Conservation (phyloP, 2,113 vertebrate species). For the Odontesthes bonariensis region DNA sequence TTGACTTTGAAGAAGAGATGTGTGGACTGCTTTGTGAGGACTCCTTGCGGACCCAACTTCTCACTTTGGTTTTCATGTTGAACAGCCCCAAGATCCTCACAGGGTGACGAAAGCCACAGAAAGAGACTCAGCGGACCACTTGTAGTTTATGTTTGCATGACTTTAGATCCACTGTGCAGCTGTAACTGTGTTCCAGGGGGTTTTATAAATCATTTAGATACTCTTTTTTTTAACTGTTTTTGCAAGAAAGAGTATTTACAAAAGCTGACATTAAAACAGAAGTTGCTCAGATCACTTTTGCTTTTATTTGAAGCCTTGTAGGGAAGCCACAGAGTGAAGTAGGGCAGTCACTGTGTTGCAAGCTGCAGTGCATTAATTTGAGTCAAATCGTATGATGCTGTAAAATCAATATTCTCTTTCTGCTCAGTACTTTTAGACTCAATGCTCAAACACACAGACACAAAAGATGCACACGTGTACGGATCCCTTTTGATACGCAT, state of each 20-base stretch:
- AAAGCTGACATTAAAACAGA: not conserved
- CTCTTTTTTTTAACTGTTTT: not conserved
- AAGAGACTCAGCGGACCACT: constrained; percentile 25
- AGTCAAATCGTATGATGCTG: constrained; percentile 33
- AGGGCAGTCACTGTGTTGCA: not conserved
- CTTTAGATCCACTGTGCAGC: constrained; percentile 20
- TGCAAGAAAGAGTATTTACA: constrained; percentile 4
- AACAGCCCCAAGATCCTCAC: constrained; percentile 22
- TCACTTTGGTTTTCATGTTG: constrained; percentile 10
- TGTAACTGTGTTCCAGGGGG: not conserved
- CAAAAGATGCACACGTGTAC: constrained; percentile 1
- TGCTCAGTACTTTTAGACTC: constrained; percentile 16
- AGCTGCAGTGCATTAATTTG: constrained; percentile 15
- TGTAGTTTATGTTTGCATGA: constrained; percentile 2
- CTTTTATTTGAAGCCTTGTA: constrained; percentile 29
- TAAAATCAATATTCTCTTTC: constrained; percentile 48
- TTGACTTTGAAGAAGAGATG: constrained; percentile 15
- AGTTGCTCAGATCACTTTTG: not conserved
- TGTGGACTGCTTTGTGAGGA: not conserved
- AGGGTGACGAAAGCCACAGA: constrained; percentile 65
- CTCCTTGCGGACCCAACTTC: constrained; percentile 15
- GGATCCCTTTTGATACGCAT: not conserved
- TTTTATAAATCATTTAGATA: not conserved
- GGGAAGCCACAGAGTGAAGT: not conserved
- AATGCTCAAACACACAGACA: constrained; percentile 2